phyloP scores from a whole-genome alignment of 2,113 vertebrate species.

The Cygnus buccinator region DNA sequence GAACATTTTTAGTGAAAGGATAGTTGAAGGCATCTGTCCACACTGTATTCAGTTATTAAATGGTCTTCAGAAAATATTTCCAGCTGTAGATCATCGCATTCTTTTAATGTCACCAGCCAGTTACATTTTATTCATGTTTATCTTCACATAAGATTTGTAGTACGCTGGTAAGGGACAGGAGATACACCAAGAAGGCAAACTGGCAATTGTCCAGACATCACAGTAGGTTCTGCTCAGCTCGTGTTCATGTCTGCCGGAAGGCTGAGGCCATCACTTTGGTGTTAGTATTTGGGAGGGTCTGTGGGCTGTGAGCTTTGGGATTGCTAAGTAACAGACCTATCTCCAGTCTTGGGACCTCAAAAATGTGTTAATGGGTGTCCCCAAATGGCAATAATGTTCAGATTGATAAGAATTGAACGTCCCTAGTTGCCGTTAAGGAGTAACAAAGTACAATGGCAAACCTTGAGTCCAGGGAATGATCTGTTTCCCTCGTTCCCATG shows the following conservation, averaged over 20 bases:
- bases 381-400: neutral
- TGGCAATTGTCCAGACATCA: neutral
- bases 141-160: neutral
- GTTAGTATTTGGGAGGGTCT: neutral
- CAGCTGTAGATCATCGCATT: slow-evolving; percentile 7
- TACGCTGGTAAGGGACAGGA: neutral
- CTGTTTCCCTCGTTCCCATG: neutral
- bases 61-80: slow-evolving; percentile 15
- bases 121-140: neutral
- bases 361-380: neutral
- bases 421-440: neutral
- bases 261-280: neutral
- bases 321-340: neutral
- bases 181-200: neutral
- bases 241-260: neutral
- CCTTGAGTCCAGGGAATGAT: neutral
- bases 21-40: neutral
- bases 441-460: neutral
- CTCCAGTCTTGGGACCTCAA: neutral
- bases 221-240: neutral
- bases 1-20: slow-evolving; percentile 16
- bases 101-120: neutral
- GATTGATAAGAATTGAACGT: neutral
- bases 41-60: neutral
- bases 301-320: neutral